phyloP scores from a whole-genome alignment of 2,888 invertebrate genomes.

The Loripinus fragilis region DNA sequence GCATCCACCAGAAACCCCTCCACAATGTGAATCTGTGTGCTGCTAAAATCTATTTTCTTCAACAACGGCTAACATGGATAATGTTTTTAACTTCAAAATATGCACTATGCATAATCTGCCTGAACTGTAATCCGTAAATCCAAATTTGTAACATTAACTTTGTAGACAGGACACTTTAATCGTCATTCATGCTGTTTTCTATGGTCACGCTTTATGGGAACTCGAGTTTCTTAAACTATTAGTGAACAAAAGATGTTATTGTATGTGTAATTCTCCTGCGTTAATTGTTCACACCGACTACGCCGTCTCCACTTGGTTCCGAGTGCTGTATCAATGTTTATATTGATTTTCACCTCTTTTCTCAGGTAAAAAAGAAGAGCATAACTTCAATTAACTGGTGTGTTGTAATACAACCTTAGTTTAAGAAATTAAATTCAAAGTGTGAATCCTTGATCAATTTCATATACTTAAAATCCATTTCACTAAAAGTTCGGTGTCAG shows the following conservation, averaged over 20 bases:
- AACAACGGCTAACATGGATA: too few relatives aligned
- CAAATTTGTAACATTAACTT: too few relatives aligned
- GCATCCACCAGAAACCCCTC: too few relatives aligned
- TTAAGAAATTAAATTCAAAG: constrained; percentile 2
- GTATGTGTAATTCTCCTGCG: not conserved
- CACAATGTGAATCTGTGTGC: too few relatives aligned
- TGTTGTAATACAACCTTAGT: not conserved
- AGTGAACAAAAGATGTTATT: not conserved
- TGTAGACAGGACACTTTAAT: too few relatives aligned
- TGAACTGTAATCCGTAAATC: too few relatives aligned
- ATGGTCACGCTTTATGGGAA: not conserved
- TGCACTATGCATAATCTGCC: too few relatives aligned
- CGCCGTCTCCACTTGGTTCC: not conserved
- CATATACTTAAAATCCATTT: not conserved
- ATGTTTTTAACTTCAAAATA: too few relatives aligned
- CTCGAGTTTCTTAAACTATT: not conserved
- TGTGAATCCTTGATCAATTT: constrained; percentile 10
- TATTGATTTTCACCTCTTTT: constrained; percentile 9
- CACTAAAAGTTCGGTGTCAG: not conserved
- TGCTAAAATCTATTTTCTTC: too few relatives aligned
- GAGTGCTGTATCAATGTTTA: constrained; percentile 1
- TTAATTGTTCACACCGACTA: constrained; percentile 10
- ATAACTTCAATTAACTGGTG: not conserved
- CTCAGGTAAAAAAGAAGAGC: not conserved
- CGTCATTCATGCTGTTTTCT: not conserved